Evolutionary conservation across 1,140 invertebrate genomes (phyloP), one percentile per base, ranked within the genome.

Genomic region (Octopus sinensis): DNA sequence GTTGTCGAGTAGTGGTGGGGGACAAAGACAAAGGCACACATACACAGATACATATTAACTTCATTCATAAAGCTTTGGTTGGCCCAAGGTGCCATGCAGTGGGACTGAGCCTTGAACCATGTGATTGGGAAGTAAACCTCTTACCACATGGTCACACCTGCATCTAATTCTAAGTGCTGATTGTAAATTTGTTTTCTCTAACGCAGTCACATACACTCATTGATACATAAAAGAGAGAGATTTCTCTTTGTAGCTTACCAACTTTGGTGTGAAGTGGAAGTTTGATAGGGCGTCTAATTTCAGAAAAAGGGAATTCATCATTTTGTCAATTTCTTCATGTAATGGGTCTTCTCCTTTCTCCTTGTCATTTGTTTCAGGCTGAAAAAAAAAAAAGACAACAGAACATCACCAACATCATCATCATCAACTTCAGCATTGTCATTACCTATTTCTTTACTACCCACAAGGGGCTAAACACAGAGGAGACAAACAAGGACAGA

Each of bases 241-340:
- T 43, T 43, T 43, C 30, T 43, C 30, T n/a, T 68, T 53, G 54
- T 81, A n/a, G 82, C 89, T 91, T 91, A 95, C 94, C 81, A 92
- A 92, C 92, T 95, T 96, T 0, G 98, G 97, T 78, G 96, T 98
- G 86, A 96, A 99, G 91, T 98, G 95, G 90, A 95, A 98, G 91
- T 99, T 97, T 0, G 94, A 95, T 4, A 99, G 92, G 0, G 97
- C 95, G 92, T 99, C 96, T 13, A 99, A 92, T 91, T 98, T 95
- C 6, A 92, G 88, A 89, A 99, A 97, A 4, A 99, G 89, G 0
- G 92, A 91, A n/a, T 92, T 90, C 94, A 98, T 95, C 80, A 93
- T 91, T 79, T 93, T 92, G 84, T 93, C 92, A 76, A 99, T 95
- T 90, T 95, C 94, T 79, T 93, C 93, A 86, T 90, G 87, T 87